Evolutionary conservation across 2,888 invertebrate genomes (phyloP).

Genomic region (Cephus rjabovi): DNA sequence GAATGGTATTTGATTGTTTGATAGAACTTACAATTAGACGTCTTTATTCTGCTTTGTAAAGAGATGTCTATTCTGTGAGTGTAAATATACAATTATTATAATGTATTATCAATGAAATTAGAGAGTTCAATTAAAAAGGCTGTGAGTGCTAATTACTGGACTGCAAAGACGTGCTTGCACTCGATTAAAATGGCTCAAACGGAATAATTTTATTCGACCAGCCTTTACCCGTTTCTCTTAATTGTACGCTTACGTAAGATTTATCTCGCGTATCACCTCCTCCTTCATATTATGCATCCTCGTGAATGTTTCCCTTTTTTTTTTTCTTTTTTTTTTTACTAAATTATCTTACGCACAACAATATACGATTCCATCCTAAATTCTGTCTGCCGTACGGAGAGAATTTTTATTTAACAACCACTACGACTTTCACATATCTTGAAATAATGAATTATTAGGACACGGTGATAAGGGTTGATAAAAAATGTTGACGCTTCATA

Average conservation of each 20-base stretch:
- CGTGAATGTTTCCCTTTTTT: not conserved
- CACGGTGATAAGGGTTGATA: not conserved
- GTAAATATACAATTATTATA: slow-evolving; percentile 47
- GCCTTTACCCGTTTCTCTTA: not conserved
- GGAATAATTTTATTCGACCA: not conserved
- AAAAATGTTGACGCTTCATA: not conserved
- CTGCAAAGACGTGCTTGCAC: not conserved
- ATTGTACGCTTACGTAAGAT: not conserved
- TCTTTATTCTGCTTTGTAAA: slow-evolving; percentile 51
- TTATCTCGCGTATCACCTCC: not conserved
- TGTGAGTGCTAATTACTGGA: slow-evolving; percentile 12
- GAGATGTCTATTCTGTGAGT: slow-evolving; percentile 46
- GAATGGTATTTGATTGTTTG: slow-evolving; percentile 37
- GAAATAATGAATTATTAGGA: not conserved
- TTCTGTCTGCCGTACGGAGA: not conserved
- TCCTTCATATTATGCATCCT: not conserved
- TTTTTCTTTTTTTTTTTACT: not conserved
- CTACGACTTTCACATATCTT: not conserved
- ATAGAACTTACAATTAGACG: slow-evolving; percentile 36
- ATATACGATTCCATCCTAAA: not conserved
- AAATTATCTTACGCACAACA: not conserved
- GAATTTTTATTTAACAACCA: not conserved
- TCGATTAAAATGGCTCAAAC: not conserved
- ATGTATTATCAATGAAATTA: slow-evolving; percentile 43
- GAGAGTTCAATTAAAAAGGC: slow-evolving; percentile 52